Conservation (phyloP, 2,113 vertebrate genomes). For the Beaufortia kweichowensis region DNA sequence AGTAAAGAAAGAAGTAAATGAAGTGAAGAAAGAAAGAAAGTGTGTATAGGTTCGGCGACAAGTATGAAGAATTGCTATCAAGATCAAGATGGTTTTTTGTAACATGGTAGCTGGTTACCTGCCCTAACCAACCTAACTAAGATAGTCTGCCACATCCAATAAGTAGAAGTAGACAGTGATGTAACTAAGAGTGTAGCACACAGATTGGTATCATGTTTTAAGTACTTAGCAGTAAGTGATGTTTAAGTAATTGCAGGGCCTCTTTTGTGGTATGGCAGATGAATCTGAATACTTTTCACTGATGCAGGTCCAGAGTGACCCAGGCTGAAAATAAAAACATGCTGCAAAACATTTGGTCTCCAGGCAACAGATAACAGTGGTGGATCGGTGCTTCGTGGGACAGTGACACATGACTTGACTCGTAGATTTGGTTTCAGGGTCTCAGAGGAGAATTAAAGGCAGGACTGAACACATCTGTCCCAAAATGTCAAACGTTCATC, state of each 20-base stretch:
- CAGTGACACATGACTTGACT: slow-evolving; percentile 66
- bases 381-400: slow-evolving; percentile 65
- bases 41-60: not conserved
- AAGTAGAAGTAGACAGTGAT: not conserved
- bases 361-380: slow-evolving; percentile 64
- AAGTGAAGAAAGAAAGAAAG: not conserved
- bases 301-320: slow-evolving; percentile 60
- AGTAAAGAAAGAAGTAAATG: not conserved
- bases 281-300: slow-evolving; percentile 61
- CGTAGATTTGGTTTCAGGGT: slow-evolving; percentile 72
- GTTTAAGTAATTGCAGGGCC: slow-evolving; percentile 27
- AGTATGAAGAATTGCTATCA: not conserved
- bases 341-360: slow-evolving; percentile 77
- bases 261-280: slow-evolving; percentile 53
- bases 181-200: not conserved
- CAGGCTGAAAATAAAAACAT: slow-evolving; percentile 62
- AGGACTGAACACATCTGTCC: slow-evolving; percentile 74
- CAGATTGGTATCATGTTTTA: slow-evolving; percentile 12
- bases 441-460: slow-evolving; percentile 48
- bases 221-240: slow-evolving; percentile 27
- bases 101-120: not conserved
- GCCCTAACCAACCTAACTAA: not conserved
- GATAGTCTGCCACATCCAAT: not conserved
- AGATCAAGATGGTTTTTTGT: not conserved
- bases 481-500: slow-evolving; percentile 66